Conservation (phyloP, 1,140 invertebrate genomes). For the Ruditapes philippinarum region DNA sequence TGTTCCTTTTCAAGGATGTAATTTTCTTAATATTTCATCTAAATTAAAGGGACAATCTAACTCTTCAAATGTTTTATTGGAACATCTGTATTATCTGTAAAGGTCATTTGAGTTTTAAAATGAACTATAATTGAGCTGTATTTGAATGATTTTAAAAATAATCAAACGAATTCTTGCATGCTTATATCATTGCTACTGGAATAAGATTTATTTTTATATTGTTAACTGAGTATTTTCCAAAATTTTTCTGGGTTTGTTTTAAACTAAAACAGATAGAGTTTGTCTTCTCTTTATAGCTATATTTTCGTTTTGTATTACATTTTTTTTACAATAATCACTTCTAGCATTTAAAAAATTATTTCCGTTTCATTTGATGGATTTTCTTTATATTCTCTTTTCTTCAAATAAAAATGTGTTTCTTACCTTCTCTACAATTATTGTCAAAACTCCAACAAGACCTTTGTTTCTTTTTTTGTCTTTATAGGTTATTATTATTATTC, state of each 20-base stretch:
- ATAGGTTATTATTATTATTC: not conserved
- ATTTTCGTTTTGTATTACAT: too few species aligned
- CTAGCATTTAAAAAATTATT: too few species aligned
- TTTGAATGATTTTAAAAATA: constrained; percentile 14
- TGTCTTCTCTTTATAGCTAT: too few species aligned
- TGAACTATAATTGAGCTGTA: constrained; percentile 1
- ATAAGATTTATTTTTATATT: constrained; percentile 34
- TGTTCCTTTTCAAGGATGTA: too few species aligned
- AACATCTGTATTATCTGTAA: not conserved
- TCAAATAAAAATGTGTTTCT: too few species aligned
- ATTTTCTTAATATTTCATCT: not conserved
- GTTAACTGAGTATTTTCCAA: too few species aligned
- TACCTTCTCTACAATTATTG: too few species aligned
- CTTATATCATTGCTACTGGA: not conserved
- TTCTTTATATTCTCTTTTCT: too few species aligned
- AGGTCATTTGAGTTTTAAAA: not conserved
- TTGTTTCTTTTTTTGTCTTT: not conserved
- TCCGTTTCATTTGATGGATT: too few species aligned
- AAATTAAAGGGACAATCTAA: not conserved
- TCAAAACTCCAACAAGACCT: not conserved
- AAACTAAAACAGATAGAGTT: not conserved
- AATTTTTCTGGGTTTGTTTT: not conserved
- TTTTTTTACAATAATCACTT: too few species aligned
- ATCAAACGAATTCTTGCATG: constrained; percentile 21
- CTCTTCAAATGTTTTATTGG: constrained; percentile 4